Base-by-base conservation (phyloP, 2,113 vertebrate species). In the Bambusicola thoracicus region DNA sequence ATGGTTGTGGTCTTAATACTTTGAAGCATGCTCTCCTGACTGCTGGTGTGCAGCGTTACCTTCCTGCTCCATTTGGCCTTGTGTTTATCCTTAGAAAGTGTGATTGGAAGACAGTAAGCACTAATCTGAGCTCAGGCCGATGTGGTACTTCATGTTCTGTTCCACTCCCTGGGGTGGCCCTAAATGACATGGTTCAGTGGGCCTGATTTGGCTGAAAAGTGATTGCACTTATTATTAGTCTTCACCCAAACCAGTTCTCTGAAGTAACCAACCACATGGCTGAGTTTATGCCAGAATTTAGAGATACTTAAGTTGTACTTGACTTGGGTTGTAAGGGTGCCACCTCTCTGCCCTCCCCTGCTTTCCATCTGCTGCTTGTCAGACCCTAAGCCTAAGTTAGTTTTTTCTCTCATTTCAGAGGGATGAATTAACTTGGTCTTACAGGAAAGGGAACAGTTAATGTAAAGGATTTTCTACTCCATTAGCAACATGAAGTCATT, bases 231-330 rank as follows among this genome's bases (percentile, higher is more conserved):
- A 27, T 6, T 69, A 2, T 36, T 78, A 55, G 8, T 73, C 49
- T 82, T 48, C 43, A 56, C 76, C 43, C 70, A 89, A 4, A 85
- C 25, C 32, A 51, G 0, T 17, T 76, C n/a, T 0, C 0, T 65
- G 73, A 53, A 73, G 48, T 30, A 62, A 62, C 38, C 79, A 46
- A 76, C 32, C 34, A 43, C 17, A 12, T n/a, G 58, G 16, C 72
- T 90, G 59, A 77, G 41, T 83, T 88, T 62, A 21, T 92, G 63
- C 11, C 55, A 88, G 59, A 62, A 41, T 85, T 77, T 70, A 74
- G 62, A 53, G 1, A 0, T 59, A 18, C 68, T 77, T 24, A 75
- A 62, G 27, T 77, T 81, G 41, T 24, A 32, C 0, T 85, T 36
- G 27, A 51, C 29, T 51, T 72, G 2, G 0, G 3, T 19, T 68